Percentiles rank a stretch among this genome's conserved stretches.
phyloP scores from a whole-genome alignment of 35 echinoderm and acorn worm genomes.

The Strongylocentrotus purpuratus region DNA sequence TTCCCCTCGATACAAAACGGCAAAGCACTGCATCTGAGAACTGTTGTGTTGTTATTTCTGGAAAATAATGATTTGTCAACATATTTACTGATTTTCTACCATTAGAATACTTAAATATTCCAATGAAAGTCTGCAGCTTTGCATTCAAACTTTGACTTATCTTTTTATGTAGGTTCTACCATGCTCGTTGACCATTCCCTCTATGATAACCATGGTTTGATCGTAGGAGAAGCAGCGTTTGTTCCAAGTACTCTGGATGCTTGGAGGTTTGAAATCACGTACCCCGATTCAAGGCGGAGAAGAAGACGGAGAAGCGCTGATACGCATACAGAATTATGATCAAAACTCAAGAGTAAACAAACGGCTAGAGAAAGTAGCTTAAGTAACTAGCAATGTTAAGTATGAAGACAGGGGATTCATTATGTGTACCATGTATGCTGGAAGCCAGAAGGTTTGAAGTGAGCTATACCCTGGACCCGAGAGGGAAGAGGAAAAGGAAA shows the following conservation, averaged over 20 bases:
- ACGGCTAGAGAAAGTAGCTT: neutral
- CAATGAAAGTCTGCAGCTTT: neutral
- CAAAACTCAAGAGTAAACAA: neutral
- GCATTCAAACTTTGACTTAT: neutral
- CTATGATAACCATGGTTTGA: conserved; percentile 81
- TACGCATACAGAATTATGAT: neutral
- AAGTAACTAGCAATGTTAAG: neutral
- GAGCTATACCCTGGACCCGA: conserved; percentile 76
- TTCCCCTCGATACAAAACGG: too few relatives aligned
- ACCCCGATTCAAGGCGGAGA: conserved; percentile 76
- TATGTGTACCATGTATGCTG: conserved; percentile 71
- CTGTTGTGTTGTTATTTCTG: too few relatives aligned
- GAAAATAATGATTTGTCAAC: too few relatives aligned
- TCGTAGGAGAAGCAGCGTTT: conserved; percentile 74
- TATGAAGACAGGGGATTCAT: too few relatives aligned
- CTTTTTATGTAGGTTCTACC: conserved; percentile 61
- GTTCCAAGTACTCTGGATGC: conserved; percentile 82
- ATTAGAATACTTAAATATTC: neutral
- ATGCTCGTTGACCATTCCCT: conserved; percentile 78
- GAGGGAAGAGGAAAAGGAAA: conserved; percentile 52
- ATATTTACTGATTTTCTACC: too few relatives aligned
- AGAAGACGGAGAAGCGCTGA: conserved; percentile 53
- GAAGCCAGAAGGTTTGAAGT: conserved; percentile 81
- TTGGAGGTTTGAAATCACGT: conserved; percentile 82
- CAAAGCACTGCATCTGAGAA: too few relatives aligned